Evolutionary conservation across 1,140 invertebrate species (phyloP), one percentile per base, ranked within the genome.

Genomic region (Drosophila trapezifrons): DNA sequence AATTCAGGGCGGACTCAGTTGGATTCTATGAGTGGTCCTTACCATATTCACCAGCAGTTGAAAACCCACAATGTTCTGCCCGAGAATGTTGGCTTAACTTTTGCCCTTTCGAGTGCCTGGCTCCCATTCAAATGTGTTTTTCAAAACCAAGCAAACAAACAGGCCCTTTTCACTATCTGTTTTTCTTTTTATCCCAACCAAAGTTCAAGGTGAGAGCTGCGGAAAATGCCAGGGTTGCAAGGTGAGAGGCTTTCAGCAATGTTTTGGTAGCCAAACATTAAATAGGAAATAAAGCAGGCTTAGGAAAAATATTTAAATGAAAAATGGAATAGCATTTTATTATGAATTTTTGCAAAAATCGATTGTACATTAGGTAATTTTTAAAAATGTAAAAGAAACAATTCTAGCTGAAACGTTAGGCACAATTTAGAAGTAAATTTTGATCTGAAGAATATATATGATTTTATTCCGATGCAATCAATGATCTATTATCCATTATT

Each of bases 151-250:
- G 49, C 72, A 42, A 65, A 57, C 65, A 47, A 70, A 58, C 25
- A 58, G 17, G 20, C 13, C 52, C 52, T n/a, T 22, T 32, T 40
- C 20, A 38, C 52, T 42, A 56, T 71, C 49, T 57, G 13, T 42
- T 37, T 67, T 69, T n/a, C 3, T 32, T 37, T 52, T 56, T 51
- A 45, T 62, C 18, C 37, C 6, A n/a, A 40, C 13, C 17, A 52
- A 51, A 70, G 74, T 77, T 70, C 74, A 77, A 63, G 74, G 74
- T 76, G 10, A 66, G 9, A 15, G 71, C 17, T 56, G 60, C n/a
- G 17, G 10, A 27, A 64, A 71, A 71, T 47, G 65, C 27, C 67
- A 71, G 49, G 67, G 67, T 54, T 35, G 37, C 22, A 1, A 1
- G 37, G 18, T 64, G 42, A 32, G 47, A 18, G 18, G 29, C 4